Evolutionary conservation across 1,140 invertebrate species (phyloP).

Genomic region (Ostrea edulis): DNA sequence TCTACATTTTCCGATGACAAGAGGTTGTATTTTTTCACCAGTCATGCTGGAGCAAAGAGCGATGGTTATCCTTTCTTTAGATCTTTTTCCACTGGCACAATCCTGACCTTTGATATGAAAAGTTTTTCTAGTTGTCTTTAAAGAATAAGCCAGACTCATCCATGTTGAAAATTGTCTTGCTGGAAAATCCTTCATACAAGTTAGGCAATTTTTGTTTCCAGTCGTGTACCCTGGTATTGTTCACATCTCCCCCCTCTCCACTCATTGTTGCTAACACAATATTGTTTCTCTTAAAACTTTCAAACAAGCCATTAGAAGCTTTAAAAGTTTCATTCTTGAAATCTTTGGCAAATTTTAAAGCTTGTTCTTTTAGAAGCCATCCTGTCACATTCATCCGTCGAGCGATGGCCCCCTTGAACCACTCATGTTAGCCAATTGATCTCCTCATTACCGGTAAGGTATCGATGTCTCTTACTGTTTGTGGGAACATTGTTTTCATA

Average conservation of each 20-base stretch:
- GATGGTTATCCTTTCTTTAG: slow-evolving; percentile 59
- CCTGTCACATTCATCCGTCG: slow-evolving; percentile 49
- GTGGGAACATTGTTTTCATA: slow-evolving; percentile 42
- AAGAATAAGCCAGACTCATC: slow-evolving; percentile 63
- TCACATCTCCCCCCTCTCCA: slow-evolving; percentile 56
- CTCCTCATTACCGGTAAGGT: slow-evolving; percentile 41
- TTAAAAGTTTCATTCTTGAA: slow-evolving; percentile 48
- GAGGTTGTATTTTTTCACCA: slow-evolving; percentile 43
- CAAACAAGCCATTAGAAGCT: slow-evolving; percentile 61
- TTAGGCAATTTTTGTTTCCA: slow-evolving; percentile 54
- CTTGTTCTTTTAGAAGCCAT: slow-evolving; percentile 44
- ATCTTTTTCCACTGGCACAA: slow-evolving; percentile 55
- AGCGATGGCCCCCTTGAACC: slow-evolving; percentile 43
- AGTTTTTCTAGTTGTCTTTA: slow-evolving; percentile 47
- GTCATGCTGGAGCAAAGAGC: slow-evolving; percentile 46
- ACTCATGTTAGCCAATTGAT: slow-evolving; percentile 49
- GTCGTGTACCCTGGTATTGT: slow-evolving; percentile 28
- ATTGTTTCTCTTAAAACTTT: slow-evolving; percentile 48
- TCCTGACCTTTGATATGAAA: slow-evolving; percentile 47
- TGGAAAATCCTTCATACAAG: slow-evolving; percentile 46
- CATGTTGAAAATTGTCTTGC: slow-evolving; percentile 56
- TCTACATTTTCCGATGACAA: slow-evolving; percentile 44
- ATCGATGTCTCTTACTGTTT: neutral
- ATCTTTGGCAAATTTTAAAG: slow-evolving; percentile 53
- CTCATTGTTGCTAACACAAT: slow-evolving; percentile 48